A percentile compares a stretch with the other conserved stretches of the same genome.
Conservation (phyloP, 2,797 vertebrate species). For the Phylloscopus collybita region DNA sequence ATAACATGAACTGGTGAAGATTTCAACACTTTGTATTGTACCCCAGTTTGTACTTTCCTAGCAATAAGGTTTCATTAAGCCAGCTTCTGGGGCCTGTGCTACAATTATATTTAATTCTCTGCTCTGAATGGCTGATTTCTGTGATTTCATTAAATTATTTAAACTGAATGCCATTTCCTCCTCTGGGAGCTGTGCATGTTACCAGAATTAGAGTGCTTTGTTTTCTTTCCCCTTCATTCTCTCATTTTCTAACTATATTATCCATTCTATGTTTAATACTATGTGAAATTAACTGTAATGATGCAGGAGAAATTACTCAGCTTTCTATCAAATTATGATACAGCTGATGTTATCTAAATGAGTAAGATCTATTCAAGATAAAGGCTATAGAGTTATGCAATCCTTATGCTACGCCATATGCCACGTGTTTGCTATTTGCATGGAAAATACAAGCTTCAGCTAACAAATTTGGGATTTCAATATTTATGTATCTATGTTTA, state of each 20-base stretch:
- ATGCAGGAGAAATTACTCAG: constrained; percentile 18
- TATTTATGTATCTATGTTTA: neutral
- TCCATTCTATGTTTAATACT: neutral
- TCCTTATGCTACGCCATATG: neutral
- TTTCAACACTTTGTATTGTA: neutral
- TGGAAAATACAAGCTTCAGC: neutral
- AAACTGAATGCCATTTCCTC: constrained; percentile 50
- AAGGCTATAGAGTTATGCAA: neutral
- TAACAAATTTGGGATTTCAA: neutral
- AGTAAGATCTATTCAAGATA: neutral
- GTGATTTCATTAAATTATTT: constrained; percentile 45
- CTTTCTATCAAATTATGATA: constrained; percentile 1
- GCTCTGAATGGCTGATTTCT: constrained; percentile 35
- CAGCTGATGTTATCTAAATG: neutral
- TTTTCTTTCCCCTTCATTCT: constrained; percentile 5
- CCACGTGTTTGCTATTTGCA: neutral
- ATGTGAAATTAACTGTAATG: constrained; percentile 37
- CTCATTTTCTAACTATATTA: constrained; percentile 26
- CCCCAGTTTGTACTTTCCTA: neutral
- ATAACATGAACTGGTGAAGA: neutral
- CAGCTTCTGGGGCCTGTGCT: constrained; percentile 25
- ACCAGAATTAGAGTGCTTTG: constrained; percentile 4
- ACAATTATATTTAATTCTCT: constrained; percentile 61
- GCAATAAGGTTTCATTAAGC: constrained; percentile 46
- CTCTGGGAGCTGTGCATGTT: constrained; percentile 23